phyloP scores from a whole-genome alignment of 2,888 invertebrate genomes.

The Chrysolina haemoptera region DNA sequence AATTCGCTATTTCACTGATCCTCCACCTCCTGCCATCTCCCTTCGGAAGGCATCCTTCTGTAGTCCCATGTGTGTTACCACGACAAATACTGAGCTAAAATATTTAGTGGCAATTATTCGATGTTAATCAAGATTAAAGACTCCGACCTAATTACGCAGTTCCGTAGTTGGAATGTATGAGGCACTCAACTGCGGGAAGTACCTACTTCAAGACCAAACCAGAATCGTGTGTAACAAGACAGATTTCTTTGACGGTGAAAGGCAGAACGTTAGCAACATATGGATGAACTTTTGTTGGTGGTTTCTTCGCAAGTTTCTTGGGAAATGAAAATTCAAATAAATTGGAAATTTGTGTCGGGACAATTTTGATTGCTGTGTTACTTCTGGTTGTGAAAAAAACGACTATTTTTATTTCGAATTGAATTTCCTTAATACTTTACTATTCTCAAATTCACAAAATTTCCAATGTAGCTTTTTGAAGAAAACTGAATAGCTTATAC shows the following conservation, averaged over 20 bases:
- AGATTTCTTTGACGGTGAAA: not conserved
- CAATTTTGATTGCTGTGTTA: no score
- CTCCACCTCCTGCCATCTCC: constrained; percentile 1
- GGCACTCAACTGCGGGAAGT: constrained; percentile 2
- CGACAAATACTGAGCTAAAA: constrained; percentile 56
- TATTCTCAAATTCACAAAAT: no score
- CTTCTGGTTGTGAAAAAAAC: no score
- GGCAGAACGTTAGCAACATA: no score
- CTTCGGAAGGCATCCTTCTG: constrained; percentile 37
- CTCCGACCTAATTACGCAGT: constrained; percentile 37
- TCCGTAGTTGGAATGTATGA: constrained; percentile 32
- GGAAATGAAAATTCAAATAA: no score
- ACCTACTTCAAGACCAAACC: constrained; percentile 8
- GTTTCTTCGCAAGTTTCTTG: no score
- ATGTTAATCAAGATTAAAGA: constrained; percentile 47
- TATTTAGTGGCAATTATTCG: constrained; percentile 51
- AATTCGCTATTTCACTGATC: not conserved
- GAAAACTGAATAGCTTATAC: no score
- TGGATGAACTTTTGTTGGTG: no score
- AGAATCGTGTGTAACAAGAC: not conserved
- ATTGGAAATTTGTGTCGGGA: no score
- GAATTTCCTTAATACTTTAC: no score
- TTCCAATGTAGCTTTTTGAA: no score
- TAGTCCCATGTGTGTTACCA: constrained; percentile 48
- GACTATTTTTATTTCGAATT: no score